Base-by-base conservation (phyloP, 2,797 vertebrate species). In the Sebastes hubbsi region DNA sequence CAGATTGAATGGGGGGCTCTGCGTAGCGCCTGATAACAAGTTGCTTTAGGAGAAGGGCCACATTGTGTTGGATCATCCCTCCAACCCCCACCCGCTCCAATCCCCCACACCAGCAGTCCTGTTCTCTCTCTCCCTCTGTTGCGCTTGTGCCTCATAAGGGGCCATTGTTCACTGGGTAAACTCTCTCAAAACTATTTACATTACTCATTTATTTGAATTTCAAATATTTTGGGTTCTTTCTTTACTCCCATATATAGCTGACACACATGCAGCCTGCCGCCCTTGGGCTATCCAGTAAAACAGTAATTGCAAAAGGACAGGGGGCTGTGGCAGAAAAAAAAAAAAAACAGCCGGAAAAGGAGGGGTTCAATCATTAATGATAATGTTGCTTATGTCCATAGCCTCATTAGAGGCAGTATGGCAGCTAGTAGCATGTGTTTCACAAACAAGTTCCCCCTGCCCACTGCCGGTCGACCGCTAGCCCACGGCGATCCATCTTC, bases 141-240 rank as follows among this genome's bases (percentile, higher is more conserved):
- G 95, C 96, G 95, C 97, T 97, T 97, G 97, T 96, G 96, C 95
- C 94, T 97, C 97, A 99, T 98, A 98, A 98, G 97, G 96, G 96
- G 92, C 95, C 95, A 97, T 99, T 99, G 98, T 99, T 98, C 97
- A 91, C 95, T 96, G 97, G 96, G 96, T 97, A 99, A 98, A 99
- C 98, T 98, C 97, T 97, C 97, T 97, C 95, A 95, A 97, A 98
- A 98, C 97, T 98, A 98, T 99, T 98, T 97, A 98, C 97, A 97
- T 97, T 99, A 97, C 97, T 97, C 97, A 97, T 97, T 98, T 98
- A 97, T 98, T 97, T 97, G 96, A 96, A 97, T 98, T 98, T 97
- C 95, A 95, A 95, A 96, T 96, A 95, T 96, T 94, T 94, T 85
- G 91, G 84, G 77, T 78, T 75, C 86, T 84, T 88, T 92, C 56